These are phyloP conservation scores for Homarus gammarus DNA, from an alignment of 2,888 invertebrate species.

Conservation along the genomic window DNA sequence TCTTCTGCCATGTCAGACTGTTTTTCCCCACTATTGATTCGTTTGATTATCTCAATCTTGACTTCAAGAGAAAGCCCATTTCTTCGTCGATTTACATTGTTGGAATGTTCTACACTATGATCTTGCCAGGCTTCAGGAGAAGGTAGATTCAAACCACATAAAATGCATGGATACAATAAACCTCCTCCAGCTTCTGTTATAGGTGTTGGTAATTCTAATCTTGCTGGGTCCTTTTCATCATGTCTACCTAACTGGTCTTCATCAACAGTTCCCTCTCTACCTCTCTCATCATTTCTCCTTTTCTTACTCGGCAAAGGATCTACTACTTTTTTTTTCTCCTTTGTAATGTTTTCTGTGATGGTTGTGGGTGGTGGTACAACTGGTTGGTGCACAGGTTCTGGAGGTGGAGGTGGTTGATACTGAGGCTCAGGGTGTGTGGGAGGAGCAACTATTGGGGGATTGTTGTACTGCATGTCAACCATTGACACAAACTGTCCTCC, in stretches of 20 bases:
- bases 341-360: not conserved
- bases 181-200: slow-evolving; percentile 45
- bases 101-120: slow-evolving; percentile 56
- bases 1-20: slow-evolving; percentile 74
- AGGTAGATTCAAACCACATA: slow-evolving; percentile 42
- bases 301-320: slow-evolving; percentile 18
- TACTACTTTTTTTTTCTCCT: slow-evolving; percentile 30
- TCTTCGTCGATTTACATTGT: slow-evolving; percentile 45
- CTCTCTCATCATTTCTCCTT: slow-evolving; percentile 38
- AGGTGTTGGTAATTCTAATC: slow-evolving; percentile 48
- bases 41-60: slow-evolving; percentile 75
- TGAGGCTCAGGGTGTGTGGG: slow-evolving; percentile 50
- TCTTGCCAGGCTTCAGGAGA: slow-evolving; percentile 61
- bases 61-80: slow-evolving; percentile 72
- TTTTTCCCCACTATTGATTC: slow-evolving; percentile 71
- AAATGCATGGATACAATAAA: slow-evolving; percentile 43
- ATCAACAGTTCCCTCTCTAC: not conserved
- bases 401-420: slow-evolving; percentile 46
- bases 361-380: slow-evolving; percentile 16
- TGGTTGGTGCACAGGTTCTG: slow-evolving; percentile 25
- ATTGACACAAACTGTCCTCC: slow-evolving; percentile 49
- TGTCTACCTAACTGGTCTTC: not conserved
- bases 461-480: slow-evolving; percentile 60
- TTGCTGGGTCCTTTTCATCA: slow-evolving; percentile 8
- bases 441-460: slow-evolving; percentile 34